Base-by-base conservation (phyloP, 2,113 vertebrate genomes). In the Ammospiza nelsoni region DNA sequence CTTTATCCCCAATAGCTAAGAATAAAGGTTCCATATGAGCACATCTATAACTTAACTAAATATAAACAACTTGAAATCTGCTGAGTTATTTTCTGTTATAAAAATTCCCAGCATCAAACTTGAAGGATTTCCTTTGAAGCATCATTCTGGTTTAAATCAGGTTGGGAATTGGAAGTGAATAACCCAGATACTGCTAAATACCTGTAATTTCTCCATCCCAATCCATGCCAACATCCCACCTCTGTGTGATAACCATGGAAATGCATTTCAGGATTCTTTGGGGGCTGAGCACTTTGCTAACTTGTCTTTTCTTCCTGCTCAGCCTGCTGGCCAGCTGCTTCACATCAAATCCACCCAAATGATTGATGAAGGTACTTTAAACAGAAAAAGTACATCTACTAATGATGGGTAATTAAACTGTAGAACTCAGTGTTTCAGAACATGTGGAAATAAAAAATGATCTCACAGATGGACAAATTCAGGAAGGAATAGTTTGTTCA, bases 281-380 rank as follows among this genome's bases (percentile, higher is more conserved):
- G 80, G 75, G 68, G 27, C 43, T 17, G 24, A 62, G n/a, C n/a
- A 76, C 46, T 25, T 48, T 33, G 55, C 6, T 66, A 51, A 69
- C 29, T 80, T 92, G 49, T 25, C 58, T 73, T 41, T 55, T 48
- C 16, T 81, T 80, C 52, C 49, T 86, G 28, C 31, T 94, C 51
- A 43, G 55, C 72, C 59, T 91, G 39, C 48, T 87, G 84, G 52
- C 93, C 77, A 92, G 68, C 89, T 95, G 91, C 80, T 87, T 81
- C 86, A 20, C 61, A 31, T 93, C 51, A 46, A 23, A 46, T 80
- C 29, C 62, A 31, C 55, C 51, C 61, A 28, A 52, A 48, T 71
- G 86, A 77, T 81, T 54, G 66, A 82, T 79, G 81, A 68, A 92
- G 82, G 61, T 81, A 27, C 68, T 90, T 92, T 14, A 51, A 84